phyloP scores from a whole-genome alignment of 2,113 vertebrate genomes.

The Scophthalmus maximus region DNA sequence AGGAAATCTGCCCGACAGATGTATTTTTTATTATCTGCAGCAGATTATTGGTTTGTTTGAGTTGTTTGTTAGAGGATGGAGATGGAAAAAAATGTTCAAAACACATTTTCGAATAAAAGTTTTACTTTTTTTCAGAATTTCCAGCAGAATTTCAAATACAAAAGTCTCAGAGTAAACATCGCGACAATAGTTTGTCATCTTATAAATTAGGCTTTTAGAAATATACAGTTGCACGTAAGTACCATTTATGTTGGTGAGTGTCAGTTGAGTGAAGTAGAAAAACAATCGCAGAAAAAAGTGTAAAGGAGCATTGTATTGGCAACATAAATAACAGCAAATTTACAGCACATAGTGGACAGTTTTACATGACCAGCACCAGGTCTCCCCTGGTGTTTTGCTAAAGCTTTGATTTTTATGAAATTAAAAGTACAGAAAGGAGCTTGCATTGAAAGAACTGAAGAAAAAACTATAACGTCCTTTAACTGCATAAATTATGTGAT shows the following conservation, averaged over 20 bases:
- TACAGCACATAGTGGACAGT: constrained; percentile 45
- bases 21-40: constrained; percentile 26
- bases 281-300: constrained; percentile 40
- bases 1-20: constrained; percentile 52
- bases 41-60: constrained; percentile 18
- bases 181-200: constrained; percentile 65
- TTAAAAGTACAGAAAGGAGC: background rate
- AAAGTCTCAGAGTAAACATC: constrained; percentile 64
- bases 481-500: too few species aligned
- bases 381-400: background rate
- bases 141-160: constrained; percentile 68
- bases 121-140: constrained; percentile 74
- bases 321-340: constrained; percentile 71
- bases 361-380: constrained; percentile 4
- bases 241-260: constrained; percentile 22
- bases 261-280: background rate
- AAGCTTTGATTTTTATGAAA: background rate
- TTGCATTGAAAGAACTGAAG: constrained; percentile 4
- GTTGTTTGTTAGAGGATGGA: constrained; percentile 25
- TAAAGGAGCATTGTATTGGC: constrained; percentile 26
- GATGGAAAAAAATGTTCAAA: constrained; percentile 19
- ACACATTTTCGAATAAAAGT: constrained; percentile 57
- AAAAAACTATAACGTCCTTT: background rate
- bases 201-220: constrained; percentile 77
- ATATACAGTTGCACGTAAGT: constrained; percentile 54